Evolutionary conservation across 2,113 vertebrate genomes (phyloP).

Genomic region (Mastomys natalensis): DNA sequence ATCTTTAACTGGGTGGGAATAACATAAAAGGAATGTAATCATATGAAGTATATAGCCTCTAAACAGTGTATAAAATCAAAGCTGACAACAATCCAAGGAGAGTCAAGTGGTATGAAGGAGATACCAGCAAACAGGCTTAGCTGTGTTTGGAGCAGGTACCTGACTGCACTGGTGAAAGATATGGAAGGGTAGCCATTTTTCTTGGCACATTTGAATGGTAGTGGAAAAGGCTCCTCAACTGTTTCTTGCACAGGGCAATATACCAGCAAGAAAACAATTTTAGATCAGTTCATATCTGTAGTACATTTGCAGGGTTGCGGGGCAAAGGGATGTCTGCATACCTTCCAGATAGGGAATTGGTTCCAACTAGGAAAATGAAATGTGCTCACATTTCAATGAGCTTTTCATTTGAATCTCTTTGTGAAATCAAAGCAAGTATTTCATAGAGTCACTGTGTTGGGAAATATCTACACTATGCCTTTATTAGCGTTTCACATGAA

Average conservation of each 20-base stretch:
- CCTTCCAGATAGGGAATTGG: neutral
- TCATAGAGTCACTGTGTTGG: neutral
- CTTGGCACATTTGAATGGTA: neutral
- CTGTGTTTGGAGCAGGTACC: neutral
- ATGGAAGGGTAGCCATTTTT: neutral
- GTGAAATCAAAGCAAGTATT: constrained; percentile 41
- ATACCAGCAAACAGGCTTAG: neutral
- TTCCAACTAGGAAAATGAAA: neutral
- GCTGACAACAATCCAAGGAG: neutral
- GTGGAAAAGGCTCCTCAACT: neutral
- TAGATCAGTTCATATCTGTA: neutral
- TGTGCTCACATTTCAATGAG: neutral
- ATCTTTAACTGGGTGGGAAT: neutral
- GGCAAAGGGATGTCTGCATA: neutral
- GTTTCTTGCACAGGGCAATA: neutral
- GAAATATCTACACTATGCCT: neutral
- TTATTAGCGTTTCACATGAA: neutral
- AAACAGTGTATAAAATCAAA: neutral
- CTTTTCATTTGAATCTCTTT: constrained; percentile 48
- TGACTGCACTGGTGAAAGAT: neutral
- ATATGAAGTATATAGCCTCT: neutral
- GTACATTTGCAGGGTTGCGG: neutral
- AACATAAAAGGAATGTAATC: neutral
- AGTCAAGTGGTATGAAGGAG: neutral
- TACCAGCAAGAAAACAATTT: neutral